Base-by-base conservation (phyloP, 2,113 vertebrate species). In the Elgaria multicarinata region DNA sequence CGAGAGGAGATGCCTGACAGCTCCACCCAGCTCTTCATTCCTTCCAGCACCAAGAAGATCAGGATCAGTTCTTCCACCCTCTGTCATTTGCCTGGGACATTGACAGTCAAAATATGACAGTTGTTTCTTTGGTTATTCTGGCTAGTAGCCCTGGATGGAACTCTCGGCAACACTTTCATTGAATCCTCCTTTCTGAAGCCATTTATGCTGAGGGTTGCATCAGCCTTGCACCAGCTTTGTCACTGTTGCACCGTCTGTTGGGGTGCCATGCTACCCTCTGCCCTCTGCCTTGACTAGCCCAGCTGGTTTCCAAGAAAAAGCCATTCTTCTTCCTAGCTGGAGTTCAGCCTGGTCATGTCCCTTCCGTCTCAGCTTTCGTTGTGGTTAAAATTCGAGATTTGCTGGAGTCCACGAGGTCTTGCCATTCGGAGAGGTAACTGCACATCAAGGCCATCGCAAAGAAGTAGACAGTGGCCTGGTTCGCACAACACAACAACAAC, bases 241-340 rank as follows among this genome's bases (percentile, higher is more conserved):
- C 6, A 7, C 44, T 33, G 82, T 18, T 31, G 62, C 0, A 4
- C 9, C 36, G 28, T 66, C 81, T 16, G 36, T 1, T 1, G 4
- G 7, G 33, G 3, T 24, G 4, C 28, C 1, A 10, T 0, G 9
- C 26, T 31, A 7, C 7, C 76, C 7, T 39, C 44, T 1, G 5
- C 28, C n/a, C 46, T 28, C 44, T 1, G 5, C 12, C 46, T 36
- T 36, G 44, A 9, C n/a, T 20, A 58, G 66, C 22, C 64, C 46
- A 26, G 24, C 33, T 71, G 77, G 24, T 6, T 9, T 44, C 18
- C 31, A 4, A 53, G 64, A 67, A 67, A 67, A 67, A 28, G 22
- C 50, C 7, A 10, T 53, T 1, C 36, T 33, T 2, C 33, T 36
- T 10, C 64, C 50, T 16, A 24, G 24, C 31, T 6, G 10, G 75